Base-by-base conservation (phyloP, 2,888 invertebrate species). In the Eupeodes luniger region DNA sequence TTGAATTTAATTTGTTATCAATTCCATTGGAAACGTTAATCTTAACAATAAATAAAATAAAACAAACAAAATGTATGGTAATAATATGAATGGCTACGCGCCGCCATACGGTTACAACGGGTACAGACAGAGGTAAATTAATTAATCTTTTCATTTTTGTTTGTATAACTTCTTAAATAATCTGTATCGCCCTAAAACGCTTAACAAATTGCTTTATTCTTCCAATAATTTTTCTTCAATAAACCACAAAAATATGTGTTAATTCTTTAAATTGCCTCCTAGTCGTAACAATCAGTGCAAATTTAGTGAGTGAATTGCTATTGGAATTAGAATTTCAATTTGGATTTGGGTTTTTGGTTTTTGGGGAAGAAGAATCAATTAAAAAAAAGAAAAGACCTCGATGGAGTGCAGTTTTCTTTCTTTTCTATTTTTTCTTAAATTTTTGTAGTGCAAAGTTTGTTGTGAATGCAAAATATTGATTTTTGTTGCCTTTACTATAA, bases 91-190 rank as follows among this genome's bases (percentile, higher is more conserved):
- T 90, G 91, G 91, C 76, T 91, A 91, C 88, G 90, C 91, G 81
- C 91, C 91, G 79, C 91, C 91, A 85, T 91, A 91, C 87, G 91
- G 91, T 89, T 91, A 89, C 90, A 91, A 91, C 90, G 91, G 91
- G 90, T 91, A 91, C 88, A 91, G 91, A 90, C 91, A 91, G 90
- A 91, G 91, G 91, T 91, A 91, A 90, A 89, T 90, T 89, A 64
- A 83, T 83, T 77, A 64, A 19, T 51, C 57, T 78, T 81, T 82
- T 74, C 78, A 70, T 77, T 34, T 6, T 75, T 81, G 69, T 69
- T 27, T 19, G 27, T 27, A 27, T 27, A 27, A 27, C 27, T 27
- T 27, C 27, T 72, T 70, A 44, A 62, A 66, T 80, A 62, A 61
- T 77, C 74, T 64, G 51, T 44, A 79, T 72, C 51, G 44, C 51